A percentile compares a stretch with the other conserved stretches of the same genome.
Evolutionary conservation across 2,797 vertebrate genomes (phyloP).

Genomic region (Pipistrellus pygmaeus): DNA sequence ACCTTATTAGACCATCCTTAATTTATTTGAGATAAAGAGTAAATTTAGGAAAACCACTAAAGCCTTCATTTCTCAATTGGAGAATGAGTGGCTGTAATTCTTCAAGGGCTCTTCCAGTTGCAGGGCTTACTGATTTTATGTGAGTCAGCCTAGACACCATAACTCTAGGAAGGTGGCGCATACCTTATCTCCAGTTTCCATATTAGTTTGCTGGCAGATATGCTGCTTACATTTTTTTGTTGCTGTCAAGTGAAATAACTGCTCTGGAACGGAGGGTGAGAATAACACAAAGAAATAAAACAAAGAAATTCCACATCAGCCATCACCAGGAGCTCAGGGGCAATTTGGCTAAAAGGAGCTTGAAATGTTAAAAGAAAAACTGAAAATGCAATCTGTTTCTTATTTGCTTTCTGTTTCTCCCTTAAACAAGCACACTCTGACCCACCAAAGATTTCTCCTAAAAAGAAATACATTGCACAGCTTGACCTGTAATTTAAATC

Average conservation of each 20-base stretch:
- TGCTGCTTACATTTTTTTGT: slow-evolving; percentile 31
- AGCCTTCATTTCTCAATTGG: slow-evolving; percentile 56
- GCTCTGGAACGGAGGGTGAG: slow-evolving; percentile 44
- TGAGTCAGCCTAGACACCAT: slow-evolving; percentile 36
- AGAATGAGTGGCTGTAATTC: slow-evolving; percentile 52
- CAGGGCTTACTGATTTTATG: slow-evolving; percentile 54
- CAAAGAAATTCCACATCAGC: slow-evolving; percentile 47
- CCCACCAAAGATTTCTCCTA: slow-evolving; percentile 64
- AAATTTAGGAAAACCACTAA: slow-evolving; percentile 53
- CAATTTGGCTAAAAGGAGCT: slow-evolving; percentile 68
- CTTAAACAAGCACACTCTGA: slow-evolving; percentile 56
- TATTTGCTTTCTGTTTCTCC: slow-evolving; percentile 63
- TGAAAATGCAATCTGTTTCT: slow-evolving; percentile 52
- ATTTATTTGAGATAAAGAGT: slow-evolving; percentile 64
- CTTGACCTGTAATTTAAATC: slow-evolving; percentile 80
- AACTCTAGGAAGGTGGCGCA: slow-evolving; percentile 44
- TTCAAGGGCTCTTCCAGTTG: neutral
- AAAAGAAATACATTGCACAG: slow-evolving; percentile 73
- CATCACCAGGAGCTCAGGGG: slow-evolving; percentile 43
- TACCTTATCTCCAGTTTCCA: slow-evolving; percentile 51
- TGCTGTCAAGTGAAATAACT: slow-evolving; percentile 66
- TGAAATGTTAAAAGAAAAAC: slow-evolving; percentile 70
- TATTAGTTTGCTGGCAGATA: slow-evolving; percentile 58
- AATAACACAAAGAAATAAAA: slow-evolving; percentile 59
- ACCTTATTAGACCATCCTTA: slow-evolving; percentile 57